Percentiles rank a stretch among this genome's conserved stretches.
These are phyloP conservation scores for Centropus unirufus DNA, from an alignment of 2,113 vertebrate species.

Conservation along the genomic window DNA sequence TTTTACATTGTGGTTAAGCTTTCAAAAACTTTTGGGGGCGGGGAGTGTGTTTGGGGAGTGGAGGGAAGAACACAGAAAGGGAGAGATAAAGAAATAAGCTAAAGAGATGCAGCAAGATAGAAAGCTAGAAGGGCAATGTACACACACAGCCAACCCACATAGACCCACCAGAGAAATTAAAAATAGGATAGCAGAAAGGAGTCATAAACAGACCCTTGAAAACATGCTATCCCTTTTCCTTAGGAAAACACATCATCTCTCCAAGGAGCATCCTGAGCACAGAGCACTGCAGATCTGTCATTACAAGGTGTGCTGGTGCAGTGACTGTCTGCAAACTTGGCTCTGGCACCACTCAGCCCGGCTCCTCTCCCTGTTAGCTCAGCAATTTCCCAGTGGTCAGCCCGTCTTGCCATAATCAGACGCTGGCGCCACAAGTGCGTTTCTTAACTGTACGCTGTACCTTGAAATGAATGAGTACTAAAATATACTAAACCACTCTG, in stretches of 20 bases:
- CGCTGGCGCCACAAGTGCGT: conserved; percentile 85
- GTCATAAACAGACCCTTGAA: conserved; percentile 55
- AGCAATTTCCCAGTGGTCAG: conserved; percentile 93
- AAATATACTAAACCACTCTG: conserved; percentile 87
- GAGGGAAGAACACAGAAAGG: neutral
- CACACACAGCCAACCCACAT: neutral
- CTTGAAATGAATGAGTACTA: conserved; percentile 91
- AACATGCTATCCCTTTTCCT: conserved; percentile 24
- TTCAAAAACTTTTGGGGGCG: neutral
- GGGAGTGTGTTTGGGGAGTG: too few species aligned
- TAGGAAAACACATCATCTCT: conserved; percentile 31
- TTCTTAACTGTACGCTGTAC: conserved; percentile 86
- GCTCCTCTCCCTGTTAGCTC: conserved; percentile 86
- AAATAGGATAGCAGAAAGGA: conserved; percentile 44
- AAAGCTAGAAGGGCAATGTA: conserved; percentile 7
- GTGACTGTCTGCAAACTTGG: conserved; percentile 76
- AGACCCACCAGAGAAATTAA: neutral
- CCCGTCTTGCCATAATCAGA: conserved; percentile 95
- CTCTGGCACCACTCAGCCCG: conserved; percentile 53
- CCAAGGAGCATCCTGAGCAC: conserved; percentile 47
- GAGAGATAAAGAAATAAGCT: neutral
- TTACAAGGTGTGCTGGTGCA: conserved; percentile 80
- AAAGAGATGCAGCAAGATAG: neutral
- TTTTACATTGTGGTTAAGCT: conserved; percentile 5
- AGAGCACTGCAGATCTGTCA: conserved; percentile 62